phyloP scores from a whole-genome alignment of 2,888 invertebrate species.

The Unio delphinus region DNA sequence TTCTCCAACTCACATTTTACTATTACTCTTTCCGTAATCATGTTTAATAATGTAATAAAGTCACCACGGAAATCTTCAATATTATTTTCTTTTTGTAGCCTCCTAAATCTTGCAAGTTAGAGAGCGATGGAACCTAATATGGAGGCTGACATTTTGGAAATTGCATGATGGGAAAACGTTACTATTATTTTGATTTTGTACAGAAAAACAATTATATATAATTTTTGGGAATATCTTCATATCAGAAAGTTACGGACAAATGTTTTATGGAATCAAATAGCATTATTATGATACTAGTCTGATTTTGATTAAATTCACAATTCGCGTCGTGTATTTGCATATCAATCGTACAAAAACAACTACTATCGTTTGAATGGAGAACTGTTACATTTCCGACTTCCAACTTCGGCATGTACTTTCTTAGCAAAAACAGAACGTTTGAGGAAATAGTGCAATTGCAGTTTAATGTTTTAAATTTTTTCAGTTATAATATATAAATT shows the following conservation, averaged over 20 bases:
- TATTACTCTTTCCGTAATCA: too few species aligned
- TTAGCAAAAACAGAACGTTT: neutral
- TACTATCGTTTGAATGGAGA: conserved; percentile 11
- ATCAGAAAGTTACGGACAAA: too few species aligned
- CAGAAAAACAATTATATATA: too few species aligned
- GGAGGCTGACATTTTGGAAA: conserved; percentile 30
- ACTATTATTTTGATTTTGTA: neutral
- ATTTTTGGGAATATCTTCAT: too few species aligned
- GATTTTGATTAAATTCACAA: too few species aligned
- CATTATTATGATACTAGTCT: too few species aligned
- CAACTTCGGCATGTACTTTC: conserved; percentile 9
- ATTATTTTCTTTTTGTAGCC: too few species aligned
- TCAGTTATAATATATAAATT: neutral
- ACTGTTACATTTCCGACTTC: conserved; percentile 8
- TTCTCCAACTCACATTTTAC: too few species aligned
- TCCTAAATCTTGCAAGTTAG: too few species aligned
- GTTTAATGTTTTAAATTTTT: neutral
- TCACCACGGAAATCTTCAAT: too few species aligned
- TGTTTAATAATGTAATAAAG: too few species aligned
- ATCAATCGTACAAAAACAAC: conserved; percentile 40
- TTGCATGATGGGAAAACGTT: conserved; percentile 21
- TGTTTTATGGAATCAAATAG: too few species aligned
- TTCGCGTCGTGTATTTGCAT: conserved; percentile 20
- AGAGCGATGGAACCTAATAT: neutral
- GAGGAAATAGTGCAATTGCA: neutral